Base-by-base conservation (phyloP, 1,140 invertebrate species). In the Choristoneura fumiferana region DNA sequence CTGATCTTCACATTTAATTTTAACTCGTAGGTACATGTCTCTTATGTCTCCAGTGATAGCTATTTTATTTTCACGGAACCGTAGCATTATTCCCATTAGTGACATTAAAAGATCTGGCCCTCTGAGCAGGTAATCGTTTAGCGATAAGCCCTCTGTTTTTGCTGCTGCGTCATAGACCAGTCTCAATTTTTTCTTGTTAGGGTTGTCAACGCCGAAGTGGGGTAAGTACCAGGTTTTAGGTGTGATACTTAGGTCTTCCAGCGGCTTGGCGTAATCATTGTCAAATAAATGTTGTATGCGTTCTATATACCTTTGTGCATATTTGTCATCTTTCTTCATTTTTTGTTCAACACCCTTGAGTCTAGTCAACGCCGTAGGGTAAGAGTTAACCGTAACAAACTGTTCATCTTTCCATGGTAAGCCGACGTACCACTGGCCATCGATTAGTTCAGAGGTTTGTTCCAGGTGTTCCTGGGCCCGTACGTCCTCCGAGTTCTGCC, bases 221-320 rank as follows among this genome's bases (percentile, higher is more conserved):
- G n/a, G n/a, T n/a, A n/a, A n/a, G n/a, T n/a, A n/a, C 36, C 36
- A 37, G 1, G 36, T 37, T 37, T 37, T 37, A n/a, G 36, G 36
- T 10, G 36, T 37, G 12, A 37, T 10, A n/a, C 12, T 3, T n/a
- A 12, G 10, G 0, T 37, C 36, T 9, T n/a, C 9, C 12, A 37
- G 1, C 12, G 10, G 9, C 3, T 18, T 6, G 17, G 58, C 58
- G 36, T 29, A 60, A 40, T 60, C 58, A n/a, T 60, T 60, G 4
- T 17, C 29, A 0, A 60, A 60, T 18, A 60, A 54, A 54, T 60
- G 58, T 12, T 60, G 17, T n/a, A 60, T 17, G 9, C 58, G 18
- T 4, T 54, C 58, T 14, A 33, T 54, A 17, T 60, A 60, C 14
- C 58, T 18, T 2, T 40, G 12, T 15, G 49, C 34, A n/a, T 35